phyloP scores from a whole-genome alignment of 2,797 vertebrate genomes.

The Phylloscopus collybita region DNA sequence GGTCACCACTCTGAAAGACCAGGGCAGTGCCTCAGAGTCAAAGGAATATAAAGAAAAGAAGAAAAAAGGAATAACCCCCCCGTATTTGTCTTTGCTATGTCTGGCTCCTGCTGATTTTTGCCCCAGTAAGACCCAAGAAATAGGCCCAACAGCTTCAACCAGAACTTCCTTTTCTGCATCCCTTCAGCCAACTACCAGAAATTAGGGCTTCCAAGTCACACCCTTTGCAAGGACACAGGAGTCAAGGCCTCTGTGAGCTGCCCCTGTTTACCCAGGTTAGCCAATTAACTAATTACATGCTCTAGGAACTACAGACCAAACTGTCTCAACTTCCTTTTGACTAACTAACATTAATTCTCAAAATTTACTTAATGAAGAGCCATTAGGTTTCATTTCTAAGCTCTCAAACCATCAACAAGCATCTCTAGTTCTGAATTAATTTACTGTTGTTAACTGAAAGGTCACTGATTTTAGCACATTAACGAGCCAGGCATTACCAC shows the following conservation, averaged over 20 bases:
- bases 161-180: background rate
- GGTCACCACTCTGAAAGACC: background rate
- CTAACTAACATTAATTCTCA: background rate
- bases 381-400: background rate
- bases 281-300: background rate
- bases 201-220: background rate
- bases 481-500: background rate
- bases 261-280: background rate
- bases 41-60: background rate
- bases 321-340: background rate
- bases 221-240: background rate
- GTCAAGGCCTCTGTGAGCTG: background rate
- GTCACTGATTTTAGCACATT: constrained; percentile 20
- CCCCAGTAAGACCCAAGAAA: background rate
- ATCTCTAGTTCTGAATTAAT: background rate
- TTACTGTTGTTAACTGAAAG: constrained; percentile 23
- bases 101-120: background rate
- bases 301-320: background rate
- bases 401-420: constrained; percentile 8
- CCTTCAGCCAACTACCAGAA: background rate
- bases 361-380: constrained; percentile 2
- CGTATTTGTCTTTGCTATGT: background rate
- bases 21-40: background rate
- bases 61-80: background rate
- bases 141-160: background rate